Base-by-base conservation (phyloP, 2,113 vertebrate genomes). In the Aegypius monachus region DNA sequence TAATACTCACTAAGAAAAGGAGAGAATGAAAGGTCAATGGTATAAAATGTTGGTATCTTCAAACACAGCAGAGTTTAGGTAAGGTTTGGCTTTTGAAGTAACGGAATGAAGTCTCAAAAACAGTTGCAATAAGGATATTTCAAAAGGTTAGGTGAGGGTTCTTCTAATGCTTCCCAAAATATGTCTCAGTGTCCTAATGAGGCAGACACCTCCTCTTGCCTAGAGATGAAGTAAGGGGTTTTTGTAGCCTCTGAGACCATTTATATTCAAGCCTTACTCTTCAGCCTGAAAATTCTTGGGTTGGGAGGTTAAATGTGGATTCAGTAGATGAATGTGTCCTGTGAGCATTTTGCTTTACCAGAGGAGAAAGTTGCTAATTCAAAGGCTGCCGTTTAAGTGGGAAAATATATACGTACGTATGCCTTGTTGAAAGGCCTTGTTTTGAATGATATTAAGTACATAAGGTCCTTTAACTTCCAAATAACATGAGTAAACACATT, bases 21-120 rank as follows among this genome's bases (percentile, higher is more conserved):
- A 88, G 42, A 29, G 58, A 81, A 71, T 55, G n/a, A 97, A 96
- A 96, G n/a, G 91, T 93, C 91, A 82, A 22, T 16, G 16, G 32
- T 63, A 48, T 71, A 77, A 90, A 92, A 82, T 63, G 47, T 36
- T 92, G 84, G 13, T 66, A 38, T 59, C 59, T 81, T 84, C 63
- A 93, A 84, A 78, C 34, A 45, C 53, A 73, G 16, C 34, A 81
- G 72, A 88, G 20, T 32, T 86, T 92, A 77, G 53, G 43, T 40
- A 48, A 86, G 31, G 16, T 78, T 80, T 82, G 65, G 27, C n/a
- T 95, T 92, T 85, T 68, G 70, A 91, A 91, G 40, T 75, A 84
- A 32, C 22, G 61, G 68, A 71, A 71, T 52, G 43, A 95, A 91
- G 9, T 21, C 48, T 80, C 42, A 78, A 68, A 93, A 65, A 5